Base-by-base conservation (phyloP, 2,888 invertebrate genomes). In the Parnassius smintheus region DNA sequence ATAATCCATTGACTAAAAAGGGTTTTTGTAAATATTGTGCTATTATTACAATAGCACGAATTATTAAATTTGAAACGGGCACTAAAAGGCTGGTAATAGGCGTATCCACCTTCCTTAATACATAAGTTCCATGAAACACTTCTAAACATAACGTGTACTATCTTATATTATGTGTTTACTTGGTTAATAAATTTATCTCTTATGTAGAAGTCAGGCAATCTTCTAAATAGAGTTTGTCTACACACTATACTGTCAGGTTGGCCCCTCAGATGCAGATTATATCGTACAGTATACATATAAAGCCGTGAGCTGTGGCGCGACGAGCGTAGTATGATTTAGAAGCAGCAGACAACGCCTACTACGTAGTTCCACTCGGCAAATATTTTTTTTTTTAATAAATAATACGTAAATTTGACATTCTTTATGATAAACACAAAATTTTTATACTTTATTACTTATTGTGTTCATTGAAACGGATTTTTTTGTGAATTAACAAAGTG, bases 261-360 rank as follows among this genome's bases (percentile, higher is more conserved):
- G 75, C 75, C 74, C 72, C 74, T 77, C 73, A 75, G 35, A 35
- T 35, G 4, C 35, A 35, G 71, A 66, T 68, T 70, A 72, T 70
- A 66, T 66, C 65, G 64, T 67, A 59, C 72, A 41, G 53, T 56
- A 55, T 49, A 79, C 85, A 87, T 89, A 88, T 85, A 89, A 87
- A 85, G 82, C 73, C 69, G 73, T 71, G 75, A 76, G 79, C 74
- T 72, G 67, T 73, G 75, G 77, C 75, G 80, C 77, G 78, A 77
- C 83, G 82, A 79, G 80, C 82, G 85, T 85, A 88, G 85, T 85
- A 78, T 72, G 73, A 75, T 69, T 63, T 69, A 71, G 75, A 61
- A 72, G 69, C 77, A 65, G 72, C 77, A 35, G 35, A 35, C 72
- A 68, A 77, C 74, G 72, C 75, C 67, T 66, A 65, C 67, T 67